These are phyloP conservation scores for Babylonia areolata DNA, from an alignment of 1,140 invertebrate species.

Conservation along the genomic window DNA sequence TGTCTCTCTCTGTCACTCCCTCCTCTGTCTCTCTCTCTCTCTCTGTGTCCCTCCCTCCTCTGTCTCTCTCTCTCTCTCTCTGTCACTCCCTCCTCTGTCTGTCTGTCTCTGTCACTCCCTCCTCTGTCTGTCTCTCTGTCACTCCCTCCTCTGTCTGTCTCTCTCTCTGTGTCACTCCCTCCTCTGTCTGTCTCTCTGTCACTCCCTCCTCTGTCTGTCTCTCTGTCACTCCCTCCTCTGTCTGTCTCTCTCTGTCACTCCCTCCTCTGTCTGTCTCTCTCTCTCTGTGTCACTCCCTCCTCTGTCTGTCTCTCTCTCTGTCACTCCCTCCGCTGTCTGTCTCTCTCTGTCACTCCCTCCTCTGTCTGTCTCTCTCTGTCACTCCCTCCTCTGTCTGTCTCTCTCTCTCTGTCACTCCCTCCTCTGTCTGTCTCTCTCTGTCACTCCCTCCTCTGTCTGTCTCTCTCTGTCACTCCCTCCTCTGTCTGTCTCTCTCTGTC, in stretches of 20 bases:
- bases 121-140: too few species aligned
- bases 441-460: not conserved
- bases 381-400: too few species aligned
- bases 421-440: too few species aligned
- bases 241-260: not conserved
- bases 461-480: not conserved
- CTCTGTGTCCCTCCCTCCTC: not conserved
- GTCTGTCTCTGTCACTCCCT: too few species aligned
- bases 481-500: not conserved
- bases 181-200: not conserved
- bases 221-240: not conserved
- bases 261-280: not conserved
- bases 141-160: slow-evolving; percentile 5
- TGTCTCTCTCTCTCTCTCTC: not conserved
- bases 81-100: not conserved
- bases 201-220: not conserved
- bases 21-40: not conserved
- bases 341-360: not conserved
- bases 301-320: not conserved
- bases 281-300: not conserved
- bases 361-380: not conserved
- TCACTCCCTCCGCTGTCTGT: not conserved
- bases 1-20: not conserved
- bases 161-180: not conserved
- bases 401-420: too few species aligned